A percentile compares a stretch with the other conserved stretches of the same genome.
Conservation (phyloP, 1,140 invertebrate genomes). For the Lysiphlebus fabarum region DNA sequence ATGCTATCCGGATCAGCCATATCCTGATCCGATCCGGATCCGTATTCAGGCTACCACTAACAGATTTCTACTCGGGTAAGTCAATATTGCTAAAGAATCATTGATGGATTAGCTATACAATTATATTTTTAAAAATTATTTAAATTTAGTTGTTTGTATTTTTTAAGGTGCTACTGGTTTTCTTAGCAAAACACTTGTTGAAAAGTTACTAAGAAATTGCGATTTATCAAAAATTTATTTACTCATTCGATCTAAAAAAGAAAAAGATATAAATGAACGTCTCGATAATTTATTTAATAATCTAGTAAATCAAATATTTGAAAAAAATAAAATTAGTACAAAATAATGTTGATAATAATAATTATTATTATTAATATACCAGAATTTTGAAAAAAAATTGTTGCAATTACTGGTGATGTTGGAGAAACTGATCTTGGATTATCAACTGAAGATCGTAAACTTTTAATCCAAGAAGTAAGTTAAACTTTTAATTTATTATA, state of each 20-base stretch:
- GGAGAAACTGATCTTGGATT: constrained; percentile 62
- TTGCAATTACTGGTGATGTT: constrained; percentile 65
- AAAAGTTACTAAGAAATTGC: constrained; percentile 80
- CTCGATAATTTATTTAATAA: constrained; percentile 64
- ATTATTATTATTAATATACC: constrained; percentile 45
- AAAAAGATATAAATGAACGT: constrained; percentile 64
- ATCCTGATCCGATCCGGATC: too few relatives aligned
- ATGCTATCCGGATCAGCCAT: too few relatives aligned
- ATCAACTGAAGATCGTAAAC: constrained; percentile 58
- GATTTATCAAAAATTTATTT: constrained; percentile 73
- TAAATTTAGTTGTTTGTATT: too few relatives aligned
- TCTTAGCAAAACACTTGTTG: constrained; percentile 82
- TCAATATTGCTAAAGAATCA: too few relatives aligned
- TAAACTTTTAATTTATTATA: background rate
- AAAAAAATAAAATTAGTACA: too few relatives aligned
- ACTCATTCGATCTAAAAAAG: constrained; percentile 76
- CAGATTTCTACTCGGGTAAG: too few relatives aligned
- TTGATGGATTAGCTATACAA: too few relatives aligned
- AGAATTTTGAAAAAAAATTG: constrained; percentile 66
- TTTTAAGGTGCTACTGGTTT: constrained; percentile 78
- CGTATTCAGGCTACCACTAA: too few relatives aligned
- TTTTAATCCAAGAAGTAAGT: constrained; percentile 62
- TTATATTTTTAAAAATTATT: too few relatives aligned
- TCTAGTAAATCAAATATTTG: constrained; percentile 59
- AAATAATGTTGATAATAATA: constrained; percentile 7